phyloP scores from a whole-genome alignment of 2,113 vertebrate species.

The Heterochromis multidens region DNA sequence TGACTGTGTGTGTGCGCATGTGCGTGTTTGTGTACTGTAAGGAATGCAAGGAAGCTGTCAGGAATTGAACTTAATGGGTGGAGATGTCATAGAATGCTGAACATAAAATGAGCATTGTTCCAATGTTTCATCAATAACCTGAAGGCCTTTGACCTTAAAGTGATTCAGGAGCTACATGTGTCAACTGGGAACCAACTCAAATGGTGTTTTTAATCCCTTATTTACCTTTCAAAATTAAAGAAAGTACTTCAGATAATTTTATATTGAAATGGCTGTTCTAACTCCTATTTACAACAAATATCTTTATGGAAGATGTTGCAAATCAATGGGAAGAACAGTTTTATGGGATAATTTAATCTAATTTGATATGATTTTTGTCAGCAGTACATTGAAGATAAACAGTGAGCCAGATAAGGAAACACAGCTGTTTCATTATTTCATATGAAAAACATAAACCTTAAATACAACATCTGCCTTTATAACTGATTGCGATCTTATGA shows the following conservation, averaged over 20 bases:
- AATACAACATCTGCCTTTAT: not conserved
- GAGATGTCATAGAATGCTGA: constrained; percentile 6
- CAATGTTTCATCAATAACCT: constrained; percentile 5
- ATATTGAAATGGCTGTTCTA: not conserved
- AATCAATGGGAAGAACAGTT: not conserved
- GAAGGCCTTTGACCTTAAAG: constrained; percentile 1
- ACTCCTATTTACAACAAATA: not conserved
- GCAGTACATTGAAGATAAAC: not conserved
- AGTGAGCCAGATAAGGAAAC: not conserved
- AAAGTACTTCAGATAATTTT: not conserved
- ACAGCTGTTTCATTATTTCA: not conserved
- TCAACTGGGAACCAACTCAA: not conserved
- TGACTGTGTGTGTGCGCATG: not conserved
- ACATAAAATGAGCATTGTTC: constrained; percentile 22
- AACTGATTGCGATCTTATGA: not conserved
- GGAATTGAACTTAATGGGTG: not conserved
- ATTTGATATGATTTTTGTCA: not conserved
- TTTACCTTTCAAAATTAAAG: not conserved
- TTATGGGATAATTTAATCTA: not conserved
- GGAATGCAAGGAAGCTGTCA: constrained; percentile 41
- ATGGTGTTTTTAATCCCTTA: not conserved
- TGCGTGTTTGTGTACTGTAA: not conserved
- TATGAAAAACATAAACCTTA: not conserved
- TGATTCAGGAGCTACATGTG: not conserved
- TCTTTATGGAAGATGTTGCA: not conserved